Conservation (phyloP, 2,113 vertebrate species). For the Plestiodon gilberti region DNA sequence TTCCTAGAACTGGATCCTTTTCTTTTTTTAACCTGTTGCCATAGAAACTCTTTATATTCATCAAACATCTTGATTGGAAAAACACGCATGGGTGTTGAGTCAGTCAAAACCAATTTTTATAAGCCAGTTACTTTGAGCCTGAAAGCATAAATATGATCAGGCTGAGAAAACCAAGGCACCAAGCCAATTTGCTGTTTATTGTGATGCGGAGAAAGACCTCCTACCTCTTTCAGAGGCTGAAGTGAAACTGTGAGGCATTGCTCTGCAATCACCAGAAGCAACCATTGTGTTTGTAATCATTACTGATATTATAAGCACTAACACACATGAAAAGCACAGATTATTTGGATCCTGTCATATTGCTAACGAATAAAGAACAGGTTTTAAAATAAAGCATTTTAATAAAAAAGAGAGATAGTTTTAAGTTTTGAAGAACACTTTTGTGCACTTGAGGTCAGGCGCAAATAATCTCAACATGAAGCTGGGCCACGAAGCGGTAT, state of each 20-base stretch:
- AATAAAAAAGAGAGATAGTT: slow-evolving; percentile 25
- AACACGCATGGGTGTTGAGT: neutral
- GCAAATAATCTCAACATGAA: neutral
- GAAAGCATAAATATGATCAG: slow-evolving; percentile 10
- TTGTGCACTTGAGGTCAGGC: neutral
- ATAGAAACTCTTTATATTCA: slow-evolving; percentile 1
- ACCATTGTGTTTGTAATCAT: neutral
- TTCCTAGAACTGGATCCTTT: neutral
- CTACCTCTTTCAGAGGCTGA: neutral
- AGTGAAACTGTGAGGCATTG: neutral
- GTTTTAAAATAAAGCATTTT: slow-evolving; percentile 16
- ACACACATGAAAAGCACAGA: neutral
- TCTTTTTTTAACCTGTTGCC: neutral
- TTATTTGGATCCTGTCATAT: neutral
- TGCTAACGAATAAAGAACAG: neutral
- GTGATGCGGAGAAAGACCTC: neutral
- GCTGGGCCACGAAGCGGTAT: neutral
- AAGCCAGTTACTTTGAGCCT: neutral
- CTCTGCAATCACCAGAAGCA: neutral
- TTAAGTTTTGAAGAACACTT: neutral
- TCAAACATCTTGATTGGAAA: slow-evolving; percentile 21
- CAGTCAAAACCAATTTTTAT: slow-evolving; percentile 12
- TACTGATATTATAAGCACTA: neutral
- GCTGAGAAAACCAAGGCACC: neutral
- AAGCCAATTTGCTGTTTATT: slow-evolving; percentile 5